These are phyloP conservation scores for Papilio polytes DNA, from an alignment of 1,140 invertebrate genomes.

Conservation along the genomic window DNA sequence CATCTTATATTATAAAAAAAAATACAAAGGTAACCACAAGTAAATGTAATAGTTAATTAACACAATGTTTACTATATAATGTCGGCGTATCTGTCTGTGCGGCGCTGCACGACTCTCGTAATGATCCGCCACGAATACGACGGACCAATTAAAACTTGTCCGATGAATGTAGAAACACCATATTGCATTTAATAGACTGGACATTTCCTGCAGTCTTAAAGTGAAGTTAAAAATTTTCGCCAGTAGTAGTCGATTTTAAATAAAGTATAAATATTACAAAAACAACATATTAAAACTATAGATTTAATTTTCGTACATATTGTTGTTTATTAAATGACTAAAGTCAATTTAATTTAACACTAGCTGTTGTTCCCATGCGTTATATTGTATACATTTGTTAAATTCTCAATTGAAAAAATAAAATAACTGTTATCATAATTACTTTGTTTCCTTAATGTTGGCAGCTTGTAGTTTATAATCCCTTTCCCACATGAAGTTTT, in stretches of 20 bases:
- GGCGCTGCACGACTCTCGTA: neutral
- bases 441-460: too few species aligned
- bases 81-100: neutral
- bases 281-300: neutral
- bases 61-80: neutral
- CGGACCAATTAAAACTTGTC: conserved; percentile 16
- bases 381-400: too few species aligned
- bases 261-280: neutral
- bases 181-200: neutral
- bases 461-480: too few species aligned
- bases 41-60: conserved; percentile 6
- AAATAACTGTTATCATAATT: too few species aligned
- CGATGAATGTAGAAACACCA: neutral
- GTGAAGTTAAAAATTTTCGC: neutral
- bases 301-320: too few species aligned
- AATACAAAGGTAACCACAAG: neutral
- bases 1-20: too few species aligned
- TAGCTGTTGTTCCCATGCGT: too few species aligned
- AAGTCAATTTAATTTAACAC: too few species aligned
- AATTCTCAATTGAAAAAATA: too few species aligned
- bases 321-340: too few species aligned
- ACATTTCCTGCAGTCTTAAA: neutral
- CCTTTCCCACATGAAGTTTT: too few species aligned
- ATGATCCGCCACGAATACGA: conserved; percentile 8
- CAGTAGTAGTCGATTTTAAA: neutral